phyloP scores from a whole-genome alignment of 2,113 vertebrate genomes.

The Oriolus oriolus region DNA sequence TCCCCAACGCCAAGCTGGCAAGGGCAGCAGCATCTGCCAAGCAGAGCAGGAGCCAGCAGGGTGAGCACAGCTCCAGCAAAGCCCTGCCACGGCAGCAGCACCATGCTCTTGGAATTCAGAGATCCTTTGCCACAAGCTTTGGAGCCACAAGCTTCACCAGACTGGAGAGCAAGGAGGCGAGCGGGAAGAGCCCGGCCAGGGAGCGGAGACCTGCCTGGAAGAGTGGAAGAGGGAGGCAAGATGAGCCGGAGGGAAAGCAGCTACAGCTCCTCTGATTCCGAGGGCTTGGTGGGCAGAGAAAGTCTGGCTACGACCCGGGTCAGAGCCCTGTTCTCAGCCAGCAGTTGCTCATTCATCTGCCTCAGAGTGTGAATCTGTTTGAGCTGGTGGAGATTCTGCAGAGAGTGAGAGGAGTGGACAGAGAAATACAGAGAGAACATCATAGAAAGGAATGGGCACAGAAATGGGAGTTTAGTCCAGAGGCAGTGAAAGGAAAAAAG shows the following conservation, averaged over 20 bases:
- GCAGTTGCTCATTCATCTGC: constrained; percentile 86
- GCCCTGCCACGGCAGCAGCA: not conserved
- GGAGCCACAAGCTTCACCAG: not conserved
- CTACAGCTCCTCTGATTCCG: constrained; percentile 90
- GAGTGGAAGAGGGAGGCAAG: constrained; percentile 67
- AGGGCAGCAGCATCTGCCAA: not conserved
- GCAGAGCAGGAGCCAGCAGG: not conserved
- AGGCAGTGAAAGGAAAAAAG: constrained; percentile 5
- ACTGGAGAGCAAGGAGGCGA: not conserved
- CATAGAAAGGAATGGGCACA: constrained; percentile 56
- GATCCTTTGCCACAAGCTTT: not conserved
- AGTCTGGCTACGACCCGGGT: constrained; percentile 87
- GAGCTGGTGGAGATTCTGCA: constrained; percentile 88
- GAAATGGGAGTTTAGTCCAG: constrained; percentile 52
- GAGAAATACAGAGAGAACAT: constrained; percentile 63
- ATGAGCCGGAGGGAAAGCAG: constrained; percentile 67
- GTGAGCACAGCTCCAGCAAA: not conserved
- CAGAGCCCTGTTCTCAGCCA: constrained; percentile 94
- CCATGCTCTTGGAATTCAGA: not conserved
- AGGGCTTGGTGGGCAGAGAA: constrained; percentile 80
- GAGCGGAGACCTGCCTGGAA: constrained; percentile 71
- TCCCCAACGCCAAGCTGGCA: not conserved
- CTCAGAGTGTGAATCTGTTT: constrained; percentile 88
- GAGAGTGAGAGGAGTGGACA: constrained; percentile 72
- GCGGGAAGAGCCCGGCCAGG: constrained; percentile 3